These are phyloP conservation scores for Podarcis cretensis DNA, from an alignment of 2,113 vertebrate genomes.

Conservation along the genomic window DNA sequence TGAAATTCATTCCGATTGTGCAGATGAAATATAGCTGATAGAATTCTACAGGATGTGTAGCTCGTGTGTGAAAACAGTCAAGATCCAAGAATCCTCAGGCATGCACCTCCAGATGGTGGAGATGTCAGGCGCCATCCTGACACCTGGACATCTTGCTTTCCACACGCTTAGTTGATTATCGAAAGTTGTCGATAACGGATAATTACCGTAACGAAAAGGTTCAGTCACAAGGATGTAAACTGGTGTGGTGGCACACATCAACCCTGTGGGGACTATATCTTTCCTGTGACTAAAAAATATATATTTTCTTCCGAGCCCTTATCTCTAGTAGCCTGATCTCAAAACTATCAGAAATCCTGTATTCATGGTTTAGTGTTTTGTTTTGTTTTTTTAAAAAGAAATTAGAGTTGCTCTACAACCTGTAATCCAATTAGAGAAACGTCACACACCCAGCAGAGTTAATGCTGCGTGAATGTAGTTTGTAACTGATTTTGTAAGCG, in stretches of 20 bases:
- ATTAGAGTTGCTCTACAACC: conserved; percentile 5
- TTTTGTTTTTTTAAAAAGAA: neutral
- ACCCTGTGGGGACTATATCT: neutral
- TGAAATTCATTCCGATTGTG: no score
- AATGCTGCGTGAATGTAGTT: conserved; percentile 23
- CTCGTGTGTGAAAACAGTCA: no score
- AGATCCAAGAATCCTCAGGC: no score
- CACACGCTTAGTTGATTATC: no score
- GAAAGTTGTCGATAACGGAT: no score
- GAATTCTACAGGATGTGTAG: no score
- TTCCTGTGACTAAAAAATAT: neutral
- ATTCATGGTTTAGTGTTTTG: neutral
- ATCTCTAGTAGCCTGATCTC: conserved; percentile 5
- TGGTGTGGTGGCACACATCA: neutral
- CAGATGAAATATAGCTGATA: no score
- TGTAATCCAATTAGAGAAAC: conserved; percentile 18
- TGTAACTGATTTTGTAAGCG: conserved; percentile 20
- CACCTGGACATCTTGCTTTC: no score
- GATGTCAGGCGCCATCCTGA: no score
- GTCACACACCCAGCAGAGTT: neutral
- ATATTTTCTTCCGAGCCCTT: neutral
- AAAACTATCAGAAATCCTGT: neutral
- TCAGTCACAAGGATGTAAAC: neutral
- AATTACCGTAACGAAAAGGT: neutral
- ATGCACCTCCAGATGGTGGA: no score